Evolutionary conservation across 2,888 invertebrate species (phyloP).

Genomic region (Cylindroiulus punctatus): DNA sequence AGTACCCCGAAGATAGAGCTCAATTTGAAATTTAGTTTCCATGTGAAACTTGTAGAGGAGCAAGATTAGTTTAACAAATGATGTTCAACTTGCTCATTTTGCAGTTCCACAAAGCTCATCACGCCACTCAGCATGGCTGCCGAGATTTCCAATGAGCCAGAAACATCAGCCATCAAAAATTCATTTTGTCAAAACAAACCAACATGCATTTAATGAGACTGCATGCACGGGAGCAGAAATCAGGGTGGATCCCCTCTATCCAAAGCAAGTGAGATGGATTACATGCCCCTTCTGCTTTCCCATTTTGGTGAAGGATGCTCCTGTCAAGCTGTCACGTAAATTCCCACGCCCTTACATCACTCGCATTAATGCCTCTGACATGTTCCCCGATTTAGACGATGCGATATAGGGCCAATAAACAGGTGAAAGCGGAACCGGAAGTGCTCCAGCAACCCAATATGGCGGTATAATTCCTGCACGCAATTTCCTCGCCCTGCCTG

Average conservation of each 20-base stretch:
- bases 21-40: too few relatives aligned
- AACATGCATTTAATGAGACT: too few relatives aligned
- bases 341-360: conserved; percentile 40
- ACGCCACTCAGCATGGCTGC: not conserved
- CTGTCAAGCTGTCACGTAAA: conserved; percentile 28
- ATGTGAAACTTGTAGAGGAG: too few relatives aligned
- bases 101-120: too few relatives aligned
- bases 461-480: not conserved
- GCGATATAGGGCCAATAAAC: not conserved
- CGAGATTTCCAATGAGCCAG: not conserved
- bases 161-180: not conserved
- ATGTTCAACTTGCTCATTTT: too few relatives aligned
- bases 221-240: not conserved
- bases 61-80: too few relatives aligned
- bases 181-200: too few relatives aligned
- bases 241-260: conserved; percentile 6
- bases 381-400: not conserved
- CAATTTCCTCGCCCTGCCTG: too few relatives aligned
- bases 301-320: conserved; percentile 28
- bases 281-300: conserved; percentile 20
- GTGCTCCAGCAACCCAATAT: not conserved
- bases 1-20: too few relatives aligned
- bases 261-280: conserved; percentile 7
- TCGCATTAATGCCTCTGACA: conserved; percentile 9
- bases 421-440: conserved; percentile 38